phyloP scores from a whole-genome alignment of 2,113 vertebrate genomes.

The Pomatostomus ruficeps region DNA sequence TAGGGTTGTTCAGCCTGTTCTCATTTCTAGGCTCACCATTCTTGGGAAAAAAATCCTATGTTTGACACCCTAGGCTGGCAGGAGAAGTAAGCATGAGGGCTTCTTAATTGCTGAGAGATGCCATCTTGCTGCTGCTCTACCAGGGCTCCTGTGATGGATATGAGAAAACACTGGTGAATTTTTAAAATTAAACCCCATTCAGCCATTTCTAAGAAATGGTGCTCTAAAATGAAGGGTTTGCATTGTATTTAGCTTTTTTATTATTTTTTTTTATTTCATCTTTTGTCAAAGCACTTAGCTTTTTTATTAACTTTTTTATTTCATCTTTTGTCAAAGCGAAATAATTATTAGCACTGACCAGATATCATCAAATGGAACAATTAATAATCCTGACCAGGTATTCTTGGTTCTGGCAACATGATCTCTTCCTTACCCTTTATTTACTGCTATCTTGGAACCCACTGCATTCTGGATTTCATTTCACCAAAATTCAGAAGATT shows the following conservation, averaged over 20 bases:
- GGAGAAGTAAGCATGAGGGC: not conserved
- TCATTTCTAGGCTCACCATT: not conserved
- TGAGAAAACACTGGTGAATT: not conserved
- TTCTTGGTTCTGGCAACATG: not conserved
- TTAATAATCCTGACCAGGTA: not conserved
- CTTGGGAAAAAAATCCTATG: not conserved
- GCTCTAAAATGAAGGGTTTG: not conserved
- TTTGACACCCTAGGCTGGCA: not conserved
- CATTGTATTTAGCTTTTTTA: too few relatives aligned
- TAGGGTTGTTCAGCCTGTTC: not conserved
- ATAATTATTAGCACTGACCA: not conserved
- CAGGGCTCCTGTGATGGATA: not conserved
- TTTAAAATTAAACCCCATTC: not conserved
- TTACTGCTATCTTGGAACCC: not conserved
- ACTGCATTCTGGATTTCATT: not conserved
- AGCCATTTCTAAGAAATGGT: not conserved
- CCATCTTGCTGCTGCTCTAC: not conserved
- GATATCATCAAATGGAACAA: not conserved
- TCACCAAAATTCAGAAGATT: not conserved
- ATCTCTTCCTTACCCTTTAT: not conserved
- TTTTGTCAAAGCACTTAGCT: not conserved
- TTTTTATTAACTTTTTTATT: not conserved
- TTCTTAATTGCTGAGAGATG: not conserved
- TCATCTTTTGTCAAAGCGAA: not conserved
- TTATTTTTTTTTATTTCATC: too few relatives aligned